Evolutionary conservation across 2,888 invertebrate genomes (phyloP), one percentile per base, ranked within the genome.

Genomic region (Apamea crenata): DNA sequence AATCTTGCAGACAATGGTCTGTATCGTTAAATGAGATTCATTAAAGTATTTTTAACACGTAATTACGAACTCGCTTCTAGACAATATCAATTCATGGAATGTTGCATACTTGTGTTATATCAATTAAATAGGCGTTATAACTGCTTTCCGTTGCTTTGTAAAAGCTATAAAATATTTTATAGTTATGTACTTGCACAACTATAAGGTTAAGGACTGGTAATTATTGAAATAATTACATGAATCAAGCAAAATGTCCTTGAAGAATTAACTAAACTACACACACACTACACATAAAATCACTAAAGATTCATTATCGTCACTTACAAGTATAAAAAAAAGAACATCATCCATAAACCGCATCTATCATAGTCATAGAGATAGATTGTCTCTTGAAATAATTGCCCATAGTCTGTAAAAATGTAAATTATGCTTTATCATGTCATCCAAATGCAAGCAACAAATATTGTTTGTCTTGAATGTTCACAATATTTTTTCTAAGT

Each of bases 1-100:
- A 85, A 83, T 79, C 77, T 73, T 69, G 32, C 66, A 77, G 70
- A 83, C 83, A 83, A 86, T 83, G 80, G 66, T 71, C 47, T 53
- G 32, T 79, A 78, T 70, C 78, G 71, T 29, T 75, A 32, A 29
- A 56, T 76, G 25, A 29, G 70, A 81, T 74, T 32, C n/a, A 44
- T 36, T 40, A 56, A 32, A 68, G 36, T 29, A 56, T 75, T 70
- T n/a, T 21, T 63, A 36, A 71, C n/a, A 63, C 12, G 6, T 36
- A 36, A 47, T 32, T 56, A 63, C 21, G 61, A n/a, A 70, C 29
- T 50, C 18, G 3, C 6, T 32, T 70, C 40, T 40, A 29, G 6
- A 40, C 16, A 16, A 16, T 53, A 47, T 18, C 18, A 70, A 44
- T n/a, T 53, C 21, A 21, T 8, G 8, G 14, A 59, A 63, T 74